These are phyloP conservation scores for Gallinago media DNA, from an alignment of 2,113 vertebrate species.

Conservation along the genomic window DNA sequence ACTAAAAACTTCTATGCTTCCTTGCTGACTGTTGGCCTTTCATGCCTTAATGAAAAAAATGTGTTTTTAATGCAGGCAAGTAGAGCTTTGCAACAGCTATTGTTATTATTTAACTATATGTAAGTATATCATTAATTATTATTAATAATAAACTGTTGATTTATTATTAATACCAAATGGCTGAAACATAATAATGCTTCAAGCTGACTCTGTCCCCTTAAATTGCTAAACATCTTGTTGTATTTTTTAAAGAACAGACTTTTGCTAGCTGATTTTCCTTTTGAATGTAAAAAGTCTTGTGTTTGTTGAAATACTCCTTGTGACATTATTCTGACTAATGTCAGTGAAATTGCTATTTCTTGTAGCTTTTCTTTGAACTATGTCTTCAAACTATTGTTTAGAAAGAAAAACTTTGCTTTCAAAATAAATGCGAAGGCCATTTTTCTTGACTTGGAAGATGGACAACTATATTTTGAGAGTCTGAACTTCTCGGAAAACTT, in stretches of 20 bases:
- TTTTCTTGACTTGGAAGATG: background rate
- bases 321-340: background rate
- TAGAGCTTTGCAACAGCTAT: background rate
- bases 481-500: background rate
- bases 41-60: background rate
- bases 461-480: background rate
- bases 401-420: background rate
- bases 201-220: conserved; percentile 36
- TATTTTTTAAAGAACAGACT: background rate
- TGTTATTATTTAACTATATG: background rate
- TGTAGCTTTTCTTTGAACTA: background rate
- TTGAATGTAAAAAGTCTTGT: background rate
- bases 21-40: background rate
- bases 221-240: background rate
- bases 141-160: background rate
- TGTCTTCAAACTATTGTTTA: background rate
- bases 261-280: background rate
- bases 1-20: background rate
- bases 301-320: background rate
- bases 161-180: background rate
- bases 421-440: background rate
- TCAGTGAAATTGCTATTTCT: background rate
- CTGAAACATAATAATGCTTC: background rate
- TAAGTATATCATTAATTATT: background rate
- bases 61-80: background rate